phyloP scores from a whole-genome alignment of 2,888 invertebrate species.

The Trissolcus japonicus region DNA sequence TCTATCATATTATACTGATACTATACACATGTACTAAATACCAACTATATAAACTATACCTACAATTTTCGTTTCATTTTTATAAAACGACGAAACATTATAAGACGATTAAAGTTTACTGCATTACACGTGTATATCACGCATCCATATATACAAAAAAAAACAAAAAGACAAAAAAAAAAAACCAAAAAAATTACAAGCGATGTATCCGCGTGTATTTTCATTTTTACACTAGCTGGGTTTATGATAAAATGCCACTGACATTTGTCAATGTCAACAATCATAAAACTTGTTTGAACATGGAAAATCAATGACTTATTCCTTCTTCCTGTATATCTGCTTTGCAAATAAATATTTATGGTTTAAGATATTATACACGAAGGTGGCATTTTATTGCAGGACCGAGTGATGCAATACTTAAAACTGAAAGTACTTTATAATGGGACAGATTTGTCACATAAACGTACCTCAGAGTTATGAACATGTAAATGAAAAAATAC shows the following conservation, averaged over 20 bases:
- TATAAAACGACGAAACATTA: conserved; percentile 56
- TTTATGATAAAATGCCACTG: too few relatives aligned
- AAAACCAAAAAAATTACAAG: conserved; percentile 39
- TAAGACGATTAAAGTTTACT: conserved; percentile 69
- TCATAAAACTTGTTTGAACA: too few relatives aligned
- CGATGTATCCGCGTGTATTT: conserved; percentile 18
- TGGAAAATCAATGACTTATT: too few relatives aligned
- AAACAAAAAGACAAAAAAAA: conserved; percentile 38
- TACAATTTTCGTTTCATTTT: conserved; percentile 72
- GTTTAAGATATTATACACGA: too few relatives aligned
- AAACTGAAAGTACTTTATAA: conserved; percentile 71
- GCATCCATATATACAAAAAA: conserved; percentile 69
- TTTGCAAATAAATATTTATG: conserved; percentile 70
- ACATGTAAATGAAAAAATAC: conserved; percentile 7
- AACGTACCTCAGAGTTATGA: conserved; percentile 8
- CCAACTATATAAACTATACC: conserved; percentile 61
- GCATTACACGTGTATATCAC: conserved; percentile 71
- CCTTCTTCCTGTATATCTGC: too few relatives aligned
- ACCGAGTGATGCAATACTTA: conserved; percentile 19
- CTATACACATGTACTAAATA: conserved; percentile 50
- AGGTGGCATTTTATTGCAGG: too few relatives aligned
- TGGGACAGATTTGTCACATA: conserved; percentile 63
- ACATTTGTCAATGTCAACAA: too few relatives aligned
- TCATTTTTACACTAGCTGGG: conserved; percentile 17
- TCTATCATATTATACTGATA: conserved; percentile 56